A percentile compares a stretch with the other conserved stretches of the same genome.
phyloP scores from a whole-genome alignment of 2,888 invertebrate genomes.

The Adineta ricciae region DNA sequence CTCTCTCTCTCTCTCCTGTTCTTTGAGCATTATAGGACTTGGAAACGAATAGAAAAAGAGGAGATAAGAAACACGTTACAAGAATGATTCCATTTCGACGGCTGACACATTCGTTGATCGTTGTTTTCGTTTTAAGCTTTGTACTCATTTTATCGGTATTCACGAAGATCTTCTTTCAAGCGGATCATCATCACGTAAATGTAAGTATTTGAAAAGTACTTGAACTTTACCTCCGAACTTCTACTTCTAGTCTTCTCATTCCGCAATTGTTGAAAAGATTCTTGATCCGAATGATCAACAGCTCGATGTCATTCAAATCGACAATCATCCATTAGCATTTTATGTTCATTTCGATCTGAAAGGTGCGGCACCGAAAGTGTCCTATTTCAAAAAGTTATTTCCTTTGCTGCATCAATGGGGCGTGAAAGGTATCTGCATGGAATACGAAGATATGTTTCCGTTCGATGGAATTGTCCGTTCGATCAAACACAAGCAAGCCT shows the following conservation, averaged over 20 bases:
- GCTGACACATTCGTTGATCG: too few relatives aligned
- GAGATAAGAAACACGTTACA: too few relatives aligned
- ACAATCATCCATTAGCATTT: slow-evolving; percentile 39
- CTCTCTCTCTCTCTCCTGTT: too few relatives aligned
- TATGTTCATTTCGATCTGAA: slow-evolving; percentile 74
- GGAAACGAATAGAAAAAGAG: too few relatives aligned
- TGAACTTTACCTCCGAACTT: too few relatives aligned
- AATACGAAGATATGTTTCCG: slow-evolving; percentile 81
- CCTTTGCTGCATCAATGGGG: slow-evolving; percentile 51
- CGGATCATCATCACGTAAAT: too few relatives aligned
- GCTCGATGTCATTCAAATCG: neutral
- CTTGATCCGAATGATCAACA: neutral
- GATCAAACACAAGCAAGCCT: slow-evolving; percentile 60
- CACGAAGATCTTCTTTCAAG: too few relatives aligned
- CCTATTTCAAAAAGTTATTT: slow-evolving; percentile 50
- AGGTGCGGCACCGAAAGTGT: slow-evolving; percentile 66
- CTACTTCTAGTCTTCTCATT: neutral
- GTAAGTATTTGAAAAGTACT: too few relatives aligned
- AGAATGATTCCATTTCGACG: too few relatives aligned
- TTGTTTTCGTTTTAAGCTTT: too few relatives aligned
- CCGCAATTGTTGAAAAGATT: neutral
- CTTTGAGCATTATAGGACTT: too few relatives aligned
- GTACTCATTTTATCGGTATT: too few relatives aligned
- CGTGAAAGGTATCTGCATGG: slow-evolving; percentile 68
- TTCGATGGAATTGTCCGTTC: slow-evolving; percentile 58